Evolutionary conservation across 2,888 invertebrate genomes (phyloP), one percentile per base, ranked within the genome.

Genomic region (Ethmia dodecea): DNA sequence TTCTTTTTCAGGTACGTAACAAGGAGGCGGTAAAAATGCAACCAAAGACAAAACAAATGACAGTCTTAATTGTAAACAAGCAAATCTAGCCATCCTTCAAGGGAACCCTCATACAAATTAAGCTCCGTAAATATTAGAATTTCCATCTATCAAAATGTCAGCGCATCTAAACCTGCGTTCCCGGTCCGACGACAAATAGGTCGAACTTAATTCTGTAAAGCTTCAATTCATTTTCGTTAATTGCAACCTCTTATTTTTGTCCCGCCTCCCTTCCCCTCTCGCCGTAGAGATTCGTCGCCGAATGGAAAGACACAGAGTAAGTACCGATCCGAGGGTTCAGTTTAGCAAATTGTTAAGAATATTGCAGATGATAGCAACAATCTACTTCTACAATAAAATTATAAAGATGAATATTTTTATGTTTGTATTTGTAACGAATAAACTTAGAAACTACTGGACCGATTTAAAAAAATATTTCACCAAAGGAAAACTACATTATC

Each of bases 161-260:
- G 47, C 72, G 55, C 56, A 48, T 53, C 58, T 57, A 55, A 60
- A 32, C 56, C 57, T 52, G 38, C 32, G 32, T 35, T 32, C 37
- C 37, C 54, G 51, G 52, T 43, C 61, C 51, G 43, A 40, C 57
- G 62, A 71, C 69, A 64, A 69, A 66, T 60, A 61, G 55, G 55
- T 51, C 40, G 56, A 55, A 55, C 49, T 56, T 64, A 64, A 69
- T 68, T 57, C 60, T 55, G 53, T 56, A 60, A 74, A 65, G 67
- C 73, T 55, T 58, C 69, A 66, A 74, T 74, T 76, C 65, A 68
- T 72, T 72, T 58, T 54, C 58, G 59, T 66, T 73, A 71, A 77
- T 74, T 73, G 60, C 57, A 41, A 50, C 40, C 52, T 54, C 58
- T 67, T 60, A 52, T 54, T 22, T 22, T 22, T 10, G 11, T 56